These are phyloP conservation scores for Corythornis madagascariensis DNA, from an alignment of 2,113 vertebrate species.

Conservation along the genomic window DNA sequence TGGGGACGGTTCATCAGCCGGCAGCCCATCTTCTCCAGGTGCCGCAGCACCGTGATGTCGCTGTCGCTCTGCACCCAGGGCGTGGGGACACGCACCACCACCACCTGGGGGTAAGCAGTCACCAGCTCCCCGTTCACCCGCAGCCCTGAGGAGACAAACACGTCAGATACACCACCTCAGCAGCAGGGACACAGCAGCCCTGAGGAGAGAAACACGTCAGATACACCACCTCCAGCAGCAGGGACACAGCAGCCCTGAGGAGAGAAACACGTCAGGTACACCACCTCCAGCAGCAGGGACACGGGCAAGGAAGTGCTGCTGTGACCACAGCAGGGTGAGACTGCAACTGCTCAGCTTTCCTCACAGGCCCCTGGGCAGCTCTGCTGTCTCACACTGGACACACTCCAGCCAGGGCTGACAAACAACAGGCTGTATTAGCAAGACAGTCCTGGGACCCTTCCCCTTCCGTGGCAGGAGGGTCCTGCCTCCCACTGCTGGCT, in stretches of 20 bases:
- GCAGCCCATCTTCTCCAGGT: slow-evolving; percentile 85
- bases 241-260: not conserved
- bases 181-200: too few species aligned
- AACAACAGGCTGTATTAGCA: not conserved
- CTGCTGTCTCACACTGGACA: not conserved
- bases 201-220: not conserved
- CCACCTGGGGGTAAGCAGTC: slow-evolving; percentile 81
- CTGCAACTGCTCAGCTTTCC: not conserved
- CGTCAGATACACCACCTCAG: not conserved
- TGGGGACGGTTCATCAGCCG: slow-evolving; percentile 83
- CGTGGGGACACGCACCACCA: slow-evolving; percentile 83
- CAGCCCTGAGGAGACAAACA: slow-evolving; percentile 67
- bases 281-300: not conserved
- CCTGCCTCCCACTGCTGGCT: not conserved
- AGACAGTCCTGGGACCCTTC: not conserved
- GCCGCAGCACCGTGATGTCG: slow-evolving; percentile 83
- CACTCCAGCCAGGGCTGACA: not conserved
- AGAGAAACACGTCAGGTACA: not conserved
- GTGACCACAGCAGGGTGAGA: not conserved
- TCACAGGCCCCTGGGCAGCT: not conserved
- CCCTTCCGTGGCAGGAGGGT: not conserved
- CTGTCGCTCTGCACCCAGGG: slow-evolving; percentile 86
- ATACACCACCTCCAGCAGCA: not conserved
- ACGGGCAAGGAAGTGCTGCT: not conserved
- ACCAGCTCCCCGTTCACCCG: slow-evolving; percentile 81